A percentile compares a stretch with the other conserved stretches of the same genome.
Conservation (phyloP, 1,140 invertebrate genomes). For the Heterodera carotae region DNA sequence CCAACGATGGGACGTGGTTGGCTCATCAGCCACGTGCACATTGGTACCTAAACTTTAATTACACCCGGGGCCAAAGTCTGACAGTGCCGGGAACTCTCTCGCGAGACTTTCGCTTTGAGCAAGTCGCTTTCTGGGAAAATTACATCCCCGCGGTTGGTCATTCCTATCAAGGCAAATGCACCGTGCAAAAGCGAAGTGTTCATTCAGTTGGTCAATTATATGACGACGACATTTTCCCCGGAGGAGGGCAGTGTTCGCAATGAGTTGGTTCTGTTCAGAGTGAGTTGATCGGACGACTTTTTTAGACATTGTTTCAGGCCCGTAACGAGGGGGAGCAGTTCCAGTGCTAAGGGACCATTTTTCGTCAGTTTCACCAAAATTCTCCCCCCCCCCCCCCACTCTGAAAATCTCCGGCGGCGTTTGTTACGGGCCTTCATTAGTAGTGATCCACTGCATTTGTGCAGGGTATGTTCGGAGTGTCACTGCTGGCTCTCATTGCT, state of each 20-base stretch:
- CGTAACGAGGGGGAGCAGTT: too few relatives aligned
- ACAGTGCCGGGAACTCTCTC: constrained; percentile 44
- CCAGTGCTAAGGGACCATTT: too few relatives aligned
- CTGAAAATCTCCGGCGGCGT: too few relatives aligned
- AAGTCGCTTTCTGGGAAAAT: constrained; percentile 64
- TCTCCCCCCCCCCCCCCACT: too few relatives aligned
- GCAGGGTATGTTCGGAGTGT: constrained; percentile 42
- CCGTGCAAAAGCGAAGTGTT: too few relatives aligned
- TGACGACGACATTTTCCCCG: constrained; percentile 64
- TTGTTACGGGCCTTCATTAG: too few relatives aligned
- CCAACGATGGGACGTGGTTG: constrained; percentile 50
- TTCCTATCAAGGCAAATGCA: neutral
- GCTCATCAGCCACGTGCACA: constrained; percentile 59
- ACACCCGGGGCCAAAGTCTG: constrained; percentile 34
- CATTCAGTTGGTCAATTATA: constrained; percentile 60
- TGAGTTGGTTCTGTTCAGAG: constrained; percentile 49
- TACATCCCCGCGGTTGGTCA: constrained; percentile 50
- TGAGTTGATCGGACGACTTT: constrained; percentile 18
- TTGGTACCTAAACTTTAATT: constrained; percentile 63
- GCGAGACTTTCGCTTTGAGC: constrained; percentile 61
- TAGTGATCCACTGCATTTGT: too few relatives aligned
- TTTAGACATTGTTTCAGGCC: neutral
- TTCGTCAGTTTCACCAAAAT: too few relatives aligned
- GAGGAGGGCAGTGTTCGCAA: constrained; percentile 55
- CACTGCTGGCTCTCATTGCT: constrained; percentile 47